phyloP scores from a whole-genome alignment of 1,140 invertebrate species.

The Lepeophtheirus salmonis region DNA sequence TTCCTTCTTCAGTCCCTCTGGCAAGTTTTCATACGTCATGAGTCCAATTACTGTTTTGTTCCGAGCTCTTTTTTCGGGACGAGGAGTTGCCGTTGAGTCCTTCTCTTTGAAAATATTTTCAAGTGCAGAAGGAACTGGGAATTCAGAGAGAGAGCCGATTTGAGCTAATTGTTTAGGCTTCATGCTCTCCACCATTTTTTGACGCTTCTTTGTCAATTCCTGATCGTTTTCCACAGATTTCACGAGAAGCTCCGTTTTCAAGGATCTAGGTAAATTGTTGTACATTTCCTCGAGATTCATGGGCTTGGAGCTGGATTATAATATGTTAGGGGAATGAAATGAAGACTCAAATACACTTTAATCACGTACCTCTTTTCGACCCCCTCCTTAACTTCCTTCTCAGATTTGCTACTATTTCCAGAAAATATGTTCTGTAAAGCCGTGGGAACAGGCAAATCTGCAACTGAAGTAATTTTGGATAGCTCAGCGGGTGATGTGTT shows the following conservation, averaged over 20 bases:
- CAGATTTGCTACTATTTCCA: neutral
- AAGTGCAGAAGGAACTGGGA: constrained; percentile 4
- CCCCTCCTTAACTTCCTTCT: neutral
- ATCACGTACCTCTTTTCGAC: neutral
- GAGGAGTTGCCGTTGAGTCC: neutral
- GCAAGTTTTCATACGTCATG: neutral
- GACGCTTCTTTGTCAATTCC: neutral
- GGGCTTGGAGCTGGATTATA: neutral
- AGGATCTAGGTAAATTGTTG: constrained; percentile 1
- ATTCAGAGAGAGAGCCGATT: constrained; percentile 12
- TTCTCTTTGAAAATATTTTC: constrained; percentile 14
- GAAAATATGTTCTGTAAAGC: constrained; percentile 8
- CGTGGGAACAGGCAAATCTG: constrained; percentile 12
- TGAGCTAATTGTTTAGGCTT: constrained; percentile 4
- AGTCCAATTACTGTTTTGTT: neutral
- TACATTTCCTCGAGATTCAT: constrained; percentile 11
- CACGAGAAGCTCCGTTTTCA: constrained; percentile 3
- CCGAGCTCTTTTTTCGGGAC: neutral
- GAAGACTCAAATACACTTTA: too few species aligned
- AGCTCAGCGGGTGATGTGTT: constrained; percentile 15
- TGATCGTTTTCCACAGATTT: neutral
- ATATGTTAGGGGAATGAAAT: too few species aligned
- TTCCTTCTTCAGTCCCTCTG: constrained; percentile 5
- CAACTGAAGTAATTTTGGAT: constrained; percentile 11
- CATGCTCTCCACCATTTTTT: constrained; percentile 13